phyloP scores from a whole-genome alignment of 2,113 vertebrate species.

The Spizaetus ornatus region DNA sequence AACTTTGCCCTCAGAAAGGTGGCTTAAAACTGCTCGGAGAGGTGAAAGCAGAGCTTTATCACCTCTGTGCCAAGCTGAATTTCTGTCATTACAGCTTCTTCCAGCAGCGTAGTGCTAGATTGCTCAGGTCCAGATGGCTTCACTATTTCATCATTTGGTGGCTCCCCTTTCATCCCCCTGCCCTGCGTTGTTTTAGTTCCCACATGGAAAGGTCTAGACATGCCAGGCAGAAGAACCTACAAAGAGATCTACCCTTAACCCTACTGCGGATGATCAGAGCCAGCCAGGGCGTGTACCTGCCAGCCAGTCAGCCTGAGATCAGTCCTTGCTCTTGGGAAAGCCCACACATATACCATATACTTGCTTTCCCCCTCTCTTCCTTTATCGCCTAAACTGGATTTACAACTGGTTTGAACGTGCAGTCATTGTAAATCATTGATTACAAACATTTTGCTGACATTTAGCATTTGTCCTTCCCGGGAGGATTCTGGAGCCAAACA shows the following conservation, averaged over 20 bases:
- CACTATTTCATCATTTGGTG: not conserved
- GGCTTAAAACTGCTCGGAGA: not conserved
- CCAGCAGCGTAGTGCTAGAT: not conserved
- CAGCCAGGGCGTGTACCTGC: not conserved
- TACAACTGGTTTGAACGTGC: not conserved
- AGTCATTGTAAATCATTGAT: not conserved
- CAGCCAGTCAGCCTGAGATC: not conserved
- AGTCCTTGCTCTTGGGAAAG: not conserved
- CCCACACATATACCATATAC: rapidly evolving
- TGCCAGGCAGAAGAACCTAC: not conserved
- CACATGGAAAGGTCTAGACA: not conserved
- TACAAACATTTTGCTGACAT: not conserved
- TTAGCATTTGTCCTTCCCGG: not conserved
- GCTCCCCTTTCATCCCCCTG: not conserved
- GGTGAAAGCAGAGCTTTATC: not conserved
- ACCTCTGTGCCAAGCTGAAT: not conserved
- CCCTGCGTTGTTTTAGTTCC: not conserved
- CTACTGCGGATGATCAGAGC: not conserved
- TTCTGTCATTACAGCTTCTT: not conserved
- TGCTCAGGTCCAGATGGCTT: not conserved
- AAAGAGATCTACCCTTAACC: not conserved
- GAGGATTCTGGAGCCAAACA: not conserved
- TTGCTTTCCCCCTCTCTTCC: not conserved
- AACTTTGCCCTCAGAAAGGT: not conserved
- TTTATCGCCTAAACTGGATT: not conserved